Conservation (phyloP, 2,797 vertebrate genomes). For the Ctenopoma kingsleyae region DNA sequence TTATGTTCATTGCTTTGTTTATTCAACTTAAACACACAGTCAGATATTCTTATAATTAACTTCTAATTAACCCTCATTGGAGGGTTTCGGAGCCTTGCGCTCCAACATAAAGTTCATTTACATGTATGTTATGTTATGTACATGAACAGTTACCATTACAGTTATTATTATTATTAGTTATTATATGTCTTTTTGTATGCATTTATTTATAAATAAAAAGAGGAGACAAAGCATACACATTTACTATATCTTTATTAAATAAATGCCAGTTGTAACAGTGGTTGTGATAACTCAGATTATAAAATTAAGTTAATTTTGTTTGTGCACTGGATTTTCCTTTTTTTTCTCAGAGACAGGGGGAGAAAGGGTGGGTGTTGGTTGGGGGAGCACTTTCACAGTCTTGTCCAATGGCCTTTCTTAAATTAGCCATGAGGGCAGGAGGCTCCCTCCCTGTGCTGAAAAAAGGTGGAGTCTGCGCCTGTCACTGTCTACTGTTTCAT, state of each 20-base stretch:
- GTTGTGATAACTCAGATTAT: not conserved
- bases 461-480: constrained; percentile 84
- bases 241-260: not conserved
- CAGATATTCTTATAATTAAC: not conserved
- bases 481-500: constrained; percentile 85
- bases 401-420: constrained; percentile 85
- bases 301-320: constrained; percentile 4
- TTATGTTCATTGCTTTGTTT: constrained; percentile 2
- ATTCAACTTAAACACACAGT: not conserved
- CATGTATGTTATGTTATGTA: not conserved
- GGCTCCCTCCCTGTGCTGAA: constrained; percentile 73
- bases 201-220: too few relatives aligned
- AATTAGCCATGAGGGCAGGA: constrained; percentile 86
- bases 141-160: too few relatives aligned
- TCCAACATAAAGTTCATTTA: not conserved
- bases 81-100: constrained; percentile 27
- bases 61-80: constrained; percentile 29
- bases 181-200: too few relatives aligned
- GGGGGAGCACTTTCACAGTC: constrained; percentile 69
- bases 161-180: too few relatives aligned
- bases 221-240: not conserved
- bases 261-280: not conserved
- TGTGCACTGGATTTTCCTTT: constrained; percentile 14
- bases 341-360: constrained; percentile 38
- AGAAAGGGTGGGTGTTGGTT: constrained; percentile 61